Conservation (phyloP, 2,113 vertebrate genomes). For the Nyctibius bracteatus region DNA sequence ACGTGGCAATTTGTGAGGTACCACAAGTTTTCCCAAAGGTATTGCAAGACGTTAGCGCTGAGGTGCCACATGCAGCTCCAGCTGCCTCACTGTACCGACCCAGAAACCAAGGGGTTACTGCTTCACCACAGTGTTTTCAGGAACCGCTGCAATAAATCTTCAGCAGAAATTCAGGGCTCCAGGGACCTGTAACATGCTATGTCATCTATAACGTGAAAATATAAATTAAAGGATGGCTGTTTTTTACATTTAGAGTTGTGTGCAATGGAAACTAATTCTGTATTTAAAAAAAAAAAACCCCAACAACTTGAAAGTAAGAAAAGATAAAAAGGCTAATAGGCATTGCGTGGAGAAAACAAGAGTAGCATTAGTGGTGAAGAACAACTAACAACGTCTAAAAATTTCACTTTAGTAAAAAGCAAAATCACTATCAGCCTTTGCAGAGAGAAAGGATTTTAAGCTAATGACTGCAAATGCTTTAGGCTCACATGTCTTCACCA, state of each 20-base stretch:
- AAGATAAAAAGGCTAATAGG: neutral
- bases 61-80: neutral
- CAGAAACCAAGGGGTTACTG: constrained; percentile 1
- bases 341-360: neutral
- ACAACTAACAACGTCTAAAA: neutral
- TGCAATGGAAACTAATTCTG: neutral
- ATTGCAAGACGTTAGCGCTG: accelerated
- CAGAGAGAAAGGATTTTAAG: neutral
- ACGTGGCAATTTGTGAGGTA: neutral
- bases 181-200: neutral
- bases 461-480: neutral
- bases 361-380: neutral
- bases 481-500: neutral
- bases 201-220: constrained; percentile 14
- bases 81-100: neutral
- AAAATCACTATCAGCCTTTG: neutral
- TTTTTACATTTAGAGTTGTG: neutral
- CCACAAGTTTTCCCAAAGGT: neutral
- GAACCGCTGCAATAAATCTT: neutral
- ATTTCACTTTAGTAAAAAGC: neutral
- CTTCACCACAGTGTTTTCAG: neutral
- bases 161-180: neutral
- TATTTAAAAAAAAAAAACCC: neutral
- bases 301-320: neutral
- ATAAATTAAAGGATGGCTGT: neutral